phyloP scores from a whole-genome alignment of 2,797 vertebrate genomes.

The Gadopsis bispinosus region DNA sequence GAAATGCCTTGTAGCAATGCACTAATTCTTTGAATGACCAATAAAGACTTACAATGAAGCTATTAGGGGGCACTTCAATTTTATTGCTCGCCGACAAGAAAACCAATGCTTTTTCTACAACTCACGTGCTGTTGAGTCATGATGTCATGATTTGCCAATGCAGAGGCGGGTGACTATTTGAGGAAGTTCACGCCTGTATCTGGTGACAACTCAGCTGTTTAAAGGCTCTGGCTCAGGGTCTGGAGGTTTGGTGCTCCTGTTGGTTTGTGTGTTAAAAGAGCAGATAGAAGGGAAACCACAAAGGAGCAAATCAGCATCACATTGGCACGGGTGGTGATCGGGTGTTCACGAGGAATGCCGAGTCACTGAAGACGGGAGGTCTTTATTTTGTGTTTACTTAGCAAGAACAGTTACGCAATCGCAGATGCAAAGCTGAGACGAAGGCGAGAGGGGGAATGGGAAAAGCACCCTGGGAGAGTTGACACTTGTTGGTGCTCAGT shows the following conservation, averaged over 20 bases:
- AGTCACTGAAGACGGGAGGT: conserved; percentile 32
- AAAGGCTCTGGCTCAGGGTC: conserved; percentile 58
- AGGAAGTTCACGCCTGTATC: conserved; percentile 60
- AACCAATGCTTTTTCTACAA: conserved; percentile 41
- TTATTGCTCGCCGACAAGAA: conserved; percentile 14
- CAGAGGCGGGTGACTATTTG: conserved; percentile 41
- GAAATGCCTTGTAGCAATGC: neutral
- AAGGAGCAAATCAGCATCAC: conserved; percentile 48
- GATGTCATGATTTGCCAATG: conserved; percentile 45
- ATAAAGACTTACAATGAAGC: conserved; percentile 21
- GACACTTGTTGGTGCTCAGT: conserved; percentile 78
- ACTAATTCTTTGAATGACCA: conserved; percentile 41
- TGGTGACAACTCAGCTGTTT: conserved; percentile 44
- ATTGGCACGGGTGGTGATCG: conserved; percentile 17
- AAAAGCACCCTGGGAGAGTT: conserved; percentile 78
- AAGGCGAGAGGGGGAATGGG: conserved; percentile 34
- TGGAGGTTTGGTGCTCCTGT: conserved; percentile 35
- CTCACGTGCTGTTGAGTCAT: conserved; percentile 37
- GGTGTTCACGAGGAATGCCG: conserved; percentile 28
- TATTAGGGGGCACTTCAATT: conserved; percentile 29
- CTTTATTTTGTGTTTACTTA: conserved; percentile 68
- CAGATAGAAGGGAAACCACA: conserved; percentile 28
- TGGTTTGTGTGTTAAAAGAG: conserved; percentile 44
- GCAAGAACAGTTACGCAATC: conserved; percentile 73
- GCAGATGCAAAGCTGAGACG: conserved; percentile 57